These are phyloP conservation scores for Indicator indicator DNA, from an alignment of 2,113 vertebrate genomes.

Conservation along the genomic window DNA sequence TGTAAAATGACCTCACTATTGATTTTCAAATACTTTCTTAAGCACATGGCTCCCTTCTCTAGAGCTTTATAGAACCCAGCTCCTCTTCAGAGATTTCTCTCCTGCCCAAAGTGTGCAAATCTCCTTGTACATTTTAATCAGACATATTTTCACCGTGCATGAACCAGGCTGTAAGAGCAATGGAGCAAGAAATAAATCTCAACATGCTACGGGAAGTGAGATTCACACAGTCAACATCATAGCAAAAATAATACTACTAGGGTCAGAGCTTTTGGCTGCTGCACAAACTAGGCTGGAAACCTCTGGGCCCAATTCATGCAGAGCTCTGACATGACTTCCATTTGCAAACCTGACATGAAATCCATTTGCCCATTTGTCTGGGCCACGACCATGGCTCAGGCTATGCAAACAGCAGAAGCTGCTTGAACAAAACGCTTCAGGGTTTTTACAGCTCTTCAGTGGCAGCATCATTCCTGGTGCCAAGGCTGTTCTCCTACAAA, in stretches of 20 bases:
- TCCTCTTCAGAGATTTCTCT: neutral
- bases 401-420: neutral
- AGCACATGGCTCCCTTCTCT: neutral
- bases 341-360: neutral
- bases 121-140: neutral
- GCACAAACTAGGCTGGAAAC: neutral
- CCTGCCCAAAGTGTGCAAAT: neutral
- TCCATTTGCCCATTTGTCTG: neutral
- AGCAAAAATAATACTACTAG: neutral
- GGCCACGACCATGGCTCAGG: neutral
- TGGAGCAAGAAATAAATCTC: constrained; percentile 29
- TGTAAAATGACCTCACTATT: neutral
- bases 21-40: constrained; percentile 6
- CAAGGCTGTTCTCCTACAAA: neutral
- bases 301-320: neutral
- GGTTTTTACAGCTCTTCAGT: neutral
- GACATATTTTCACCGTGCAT: neutral
- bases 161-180: neutral
- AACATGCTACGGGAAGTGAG: neutral
- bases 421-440: neutral
- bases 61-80: neutral
- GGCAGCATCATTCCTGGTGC: neutral
- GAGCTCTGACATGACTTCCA: neutral
- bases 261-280: neutral
- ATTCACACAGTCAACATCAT: neutral